These are phyloP conservation scores for Nothobranchius furzeri DNA, from an alignment of 2,113 vertebrate genomes.

Conservation along the genomic window DNA sequence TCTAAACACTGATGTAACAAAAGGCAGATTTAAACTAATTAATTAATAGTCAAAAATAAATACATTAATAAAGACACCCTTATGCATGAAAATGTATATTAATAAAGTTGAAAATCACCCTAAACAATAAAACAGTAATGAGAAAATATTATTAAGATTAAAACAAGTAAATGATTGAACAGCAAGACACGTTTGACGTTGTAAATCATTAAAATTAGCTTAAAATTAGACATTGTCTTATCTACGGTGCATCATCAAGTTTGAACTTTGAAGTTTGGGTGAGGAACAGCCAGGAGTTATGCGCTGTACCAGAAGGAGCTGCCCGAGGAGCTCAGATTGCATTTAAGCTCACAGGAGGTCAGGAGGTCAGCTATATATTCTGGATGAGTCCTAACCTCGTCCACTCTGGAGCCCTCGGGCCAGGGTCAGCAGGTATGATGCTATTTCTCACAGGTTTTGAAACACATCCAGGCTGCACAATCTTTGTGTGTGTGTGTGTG, in stretches of 20 bases:
- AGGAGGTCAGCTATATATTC: slow-evolving; percentile 10
- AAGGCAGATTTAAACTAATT: no score
- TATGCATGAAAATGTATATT: no score
- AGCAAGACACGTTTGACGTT: neutral
- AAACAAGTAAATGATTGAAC: no score
- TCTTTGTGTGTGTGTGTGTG: neutral
- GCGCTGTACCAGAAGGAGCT: no score
- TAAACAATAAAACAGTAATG: no score
- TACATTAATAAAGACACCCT: no score
- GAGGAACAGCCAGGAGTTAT: neutral
- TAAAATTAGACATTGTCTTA: neutral
- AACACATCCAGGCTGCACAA: neutral
- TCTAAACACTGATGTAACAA: no score
- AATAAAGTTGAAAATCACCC: no score
- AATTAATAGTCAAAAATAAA: no score
- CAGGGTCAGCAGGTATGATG: neutral
- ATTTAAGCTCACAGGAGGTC: neutral
- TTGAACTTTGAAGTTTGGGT: neutral
- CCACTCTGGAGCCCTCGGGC: neutral
- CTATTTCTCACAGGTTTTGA: neutral
- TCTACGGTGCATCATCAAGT: neutral
- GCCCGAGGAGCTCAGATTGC: neutral
- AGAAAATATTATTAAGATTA: no score
- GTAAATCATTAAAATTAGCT: neutral
- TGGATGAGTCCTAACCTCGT: neutral